phyloP scores from a whole-genome alignment of 2,113 vertebrate genomes.

The Bubo scandiacus region DNA sequence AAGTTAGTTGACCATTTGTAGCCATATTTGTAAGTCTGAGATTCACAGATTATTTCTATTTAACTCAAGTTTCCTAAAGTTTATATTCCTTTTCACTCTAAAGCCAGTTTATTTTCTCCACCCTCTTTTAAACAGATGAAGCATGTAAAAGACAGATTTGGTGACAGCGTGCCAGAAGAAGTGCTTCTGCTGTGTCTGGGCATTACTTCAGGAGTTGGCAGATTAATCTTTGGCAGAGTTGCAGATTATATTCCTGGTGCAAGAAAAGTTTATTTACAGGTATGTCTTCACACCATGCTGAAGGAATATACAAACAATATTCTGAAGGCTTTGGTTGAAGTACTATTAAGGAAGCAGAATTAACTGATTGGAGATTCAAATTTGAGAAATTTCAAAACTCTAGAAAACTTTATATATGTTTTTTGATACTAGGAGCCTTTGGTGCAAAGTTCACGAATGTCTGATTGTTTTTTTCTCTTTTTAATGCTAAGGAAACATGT shows the following conservation, averaged over 20 bases:
- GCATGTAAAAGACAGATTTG: slow-evolving; percentile 86
- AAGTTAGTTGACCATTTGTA: not conserved
- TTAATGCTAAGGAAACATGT: not conserved
- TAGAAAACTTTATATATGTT: not conserved
- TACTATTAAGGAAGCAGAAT: not conserved
- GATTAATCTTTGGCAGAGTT: slow-evolving; percentile 88
- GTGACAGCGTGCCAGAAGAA: slow-evolving; percentile 76
- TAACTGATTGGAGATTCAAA: not conserved
- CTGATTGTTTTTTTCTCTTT: not conserved
- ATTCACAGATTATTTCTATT: not conserved
- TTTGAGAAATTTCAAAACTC: not conserved
- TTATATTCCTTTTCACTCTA: not conserved
- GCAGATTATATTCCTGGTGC: slow-evolving; percentile 90
- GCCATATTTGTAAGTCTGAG: not conserved
- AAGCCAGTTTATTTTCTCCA: not conserved
- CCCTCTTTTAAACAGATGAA: slow-evolving; percentile 82
- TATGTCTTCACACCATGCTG: slow-evolving; percentile 25
- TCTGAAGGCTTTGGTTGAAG: not conserved
- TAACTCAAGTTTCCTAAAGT: not conserved
- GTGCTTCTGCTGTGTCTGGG: slow-evolving; percentile 91
- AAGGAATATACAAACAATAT: not conserved
- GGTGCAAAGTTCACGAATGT: not conserved
- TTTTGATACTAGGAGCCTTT: not conserved
- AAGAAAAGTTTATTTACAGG: slow-evolving; percentile 96
- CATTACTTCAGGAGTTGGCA: slow-evolving; percentile 89